Conservation (phyloP, 2,113 vertebrate genomes). For the Herpetotheres cachinnans region DNA sequence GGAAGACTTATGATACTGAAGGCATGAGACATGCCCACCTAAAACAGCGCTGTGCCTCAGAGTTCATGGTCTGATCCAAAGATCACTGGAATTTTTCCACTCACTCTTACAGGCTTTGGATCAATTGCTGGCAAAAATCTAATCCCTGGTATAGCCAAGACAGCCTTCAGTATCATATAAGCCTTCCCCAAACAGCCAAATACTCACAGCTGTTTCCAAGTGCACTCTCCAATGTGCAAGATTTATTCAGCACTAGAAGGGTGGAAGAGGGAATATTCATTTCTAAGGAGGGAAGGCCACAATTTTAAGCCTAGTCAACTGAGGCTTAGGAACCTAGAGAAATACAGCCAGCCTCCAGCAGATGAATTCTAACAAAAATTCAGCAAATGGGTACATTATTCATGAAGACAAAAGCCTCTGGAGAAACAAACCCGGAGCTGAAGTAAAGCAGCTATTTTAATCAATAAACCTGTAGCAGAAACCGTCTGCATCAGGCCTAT, state of each 20-base stretch:
- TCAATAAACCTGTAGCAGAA: constrained; percentile 52
- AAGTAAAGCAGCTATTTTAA: constrained; percentile 48
- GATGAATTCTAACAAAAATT: constrained; percentile 5
- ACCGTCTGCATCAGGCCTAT: background rate
- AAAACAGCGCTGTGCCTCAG: background rate
- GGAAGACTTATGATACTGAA: background rate
- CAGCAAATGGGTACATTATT: constrained; percentile 19
- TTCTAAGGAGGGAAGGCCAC: background rate
- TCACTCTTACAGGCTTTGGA: background rate
- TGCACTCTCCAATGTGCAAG: background rate
- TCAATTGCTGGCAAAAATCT: background rate
- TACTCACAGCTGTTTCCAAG: background rate
- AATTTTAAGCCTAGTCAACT: background rate
- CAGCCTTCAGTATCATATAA: background rate
- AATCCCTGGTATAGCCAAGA: background rate
- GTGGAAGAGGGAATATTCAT: background rate
- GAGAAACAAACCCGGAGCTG: constrained; percentile 30
- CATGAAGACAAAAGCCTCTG: constrained; percentile 39
- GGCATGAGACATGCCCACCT: background rate
- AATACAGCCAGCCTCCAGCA: constrained; percentile 9
- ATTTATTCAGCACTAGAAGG: background rate
- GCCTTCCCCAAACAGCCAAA: background rate
- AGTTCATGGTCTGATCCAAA: background rate
- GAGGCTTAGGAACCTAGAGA: constrained; percentile 14
- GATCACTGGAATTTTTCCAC: background rate